These are phyloP conservation scores for Cheirogaleus major DNA, from an alignment of 2,797 vertebrate genomes.

Conservation along the genomic window DNA sequence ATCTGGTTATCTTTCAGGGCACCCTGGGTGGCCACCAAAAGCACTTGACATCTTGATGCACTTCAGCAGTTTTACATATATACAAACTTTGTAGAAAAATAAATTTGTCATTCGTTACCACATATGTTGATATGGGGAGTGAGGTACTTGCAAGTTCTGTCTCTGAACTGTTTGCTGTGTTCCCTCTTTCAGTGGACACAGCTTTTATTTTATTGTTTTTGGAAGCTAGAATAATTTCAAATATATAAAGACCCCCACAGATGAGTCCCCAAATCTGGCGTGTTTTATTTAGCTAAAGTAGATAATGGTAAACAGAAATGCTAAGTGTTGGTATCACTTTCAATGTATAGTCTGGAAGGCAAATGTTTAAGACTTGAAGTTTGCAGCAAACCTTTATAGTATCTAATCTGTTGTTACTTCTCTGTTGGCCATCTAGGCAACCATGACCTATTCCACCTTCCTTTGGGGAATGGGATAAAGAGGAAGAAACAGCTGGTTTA, in stretches of 20 bases:
- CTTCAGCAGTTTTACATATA: constrained; percentile 99
- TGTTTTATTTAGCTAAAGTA: constrained; percentile 44
- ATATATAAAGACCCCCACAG: constrained; percentile 15
- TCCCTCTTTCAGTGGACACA: neutral
- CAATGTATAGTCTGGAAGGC: constrained; percentile 60
- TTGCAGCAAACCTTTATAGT: constrained; percentile 79
- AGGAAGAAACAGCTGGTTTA: constrained; percentile 85
- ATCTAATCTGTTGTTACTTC: constrained; percentile 89
- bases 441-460: constrained; percentile 81
- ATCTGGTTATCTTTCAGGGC: constrained; percentile 99
- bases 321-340: constrained; percentile 56
- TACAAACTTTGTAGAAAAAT: constrained; percentile 99
- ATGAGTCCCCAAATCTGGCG: neutral
- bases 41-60: constrained; percentile 99
- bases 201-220: constrained; percentile 3
- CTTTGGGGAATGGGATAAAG: constrained; percentile 87
- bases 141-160: constrained; percentile 83
- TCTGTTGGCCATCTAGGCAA: constrained; percentile 84
- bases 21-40: constrained; percentile 99
- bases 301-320: constrained; percentile 60
- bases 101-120: constrained; percentile 99
- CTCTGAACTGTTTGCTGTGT: constrained; percentile 63
- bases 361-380: constrained; percentile 68
- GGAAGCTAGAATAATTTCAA: constrained; percentile 60
- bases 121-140: constrained; percentile 96